Evolutionary conservation across 1,140 invertebrate genomes (phyloP).

Genomic region (Polyergus mexicanus): DNA sequence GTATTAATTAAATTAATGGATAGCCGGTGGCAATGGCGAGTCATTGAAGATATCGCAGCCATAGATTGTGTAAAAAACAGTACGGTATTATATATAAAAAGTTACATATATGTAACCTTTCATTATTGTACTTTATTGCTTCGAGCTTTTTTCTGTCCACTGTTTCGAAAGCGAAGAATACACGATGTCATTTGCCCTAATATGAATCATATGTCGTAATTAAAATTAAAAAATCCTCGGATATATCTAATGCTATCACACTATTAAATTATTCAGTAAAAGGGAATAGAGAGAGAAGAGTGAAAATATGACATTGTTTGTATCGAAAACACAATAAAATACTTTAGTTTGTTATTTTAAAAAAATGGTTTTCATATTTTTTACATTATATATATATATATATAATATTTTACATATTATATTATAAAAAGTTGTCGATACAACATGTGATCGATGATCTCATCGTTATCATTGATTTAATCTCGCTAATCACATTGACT

Average conservation of each 20-base stretch:
- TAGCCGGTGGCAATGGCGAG: slow-evolving; percentile 59
- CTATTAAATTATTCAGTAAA: not conserved
- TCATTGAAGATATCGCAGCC: slow-evolving; percentile 61
- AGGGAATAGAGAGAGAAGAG: not conserved
- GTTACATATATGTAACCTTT: slow-evolving; percentile 1
- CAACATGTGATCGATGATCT: not conserved
- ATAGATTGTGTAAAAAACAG: slow-evolving; percentile 54
- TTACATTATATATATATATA: not conserved
- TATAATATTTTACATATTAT: slow-evolving; percentile 10
- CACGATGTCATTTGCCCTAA: not conserved
- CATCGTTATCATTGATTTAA: slow-evolving; percentile 3
- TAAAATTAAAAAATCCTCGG: not conserved
- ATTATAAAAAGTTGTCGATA: slow-evolving; percentile 51
- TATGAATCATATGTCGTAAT: not conserved
- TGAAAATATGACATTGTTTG: too few relatives aligned
- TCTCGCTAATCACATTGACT: slow-evolving; percentile 11
- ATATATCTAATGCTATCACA: not conserved
- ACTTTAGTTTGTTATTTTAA: slow-evolving; percentile 17
- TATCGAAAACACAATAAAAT: slow-evolving; percentile 48
- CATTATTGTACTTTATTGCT: slow-evolving; percentile 57
- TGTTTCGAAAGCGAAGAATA: not conserved
- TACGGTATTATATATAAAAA: not conserved
- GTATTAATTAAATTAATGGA: slow-evolving; percentile 77
- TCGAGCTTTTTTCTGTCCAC: not conserved
- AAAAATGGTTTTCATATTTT: slow-evolving; percentile 51